Evolutionary conservation across 1,140 invertebrate genomes (phyloP).

Genomic region (Drosophila ohnishii): DNA sequence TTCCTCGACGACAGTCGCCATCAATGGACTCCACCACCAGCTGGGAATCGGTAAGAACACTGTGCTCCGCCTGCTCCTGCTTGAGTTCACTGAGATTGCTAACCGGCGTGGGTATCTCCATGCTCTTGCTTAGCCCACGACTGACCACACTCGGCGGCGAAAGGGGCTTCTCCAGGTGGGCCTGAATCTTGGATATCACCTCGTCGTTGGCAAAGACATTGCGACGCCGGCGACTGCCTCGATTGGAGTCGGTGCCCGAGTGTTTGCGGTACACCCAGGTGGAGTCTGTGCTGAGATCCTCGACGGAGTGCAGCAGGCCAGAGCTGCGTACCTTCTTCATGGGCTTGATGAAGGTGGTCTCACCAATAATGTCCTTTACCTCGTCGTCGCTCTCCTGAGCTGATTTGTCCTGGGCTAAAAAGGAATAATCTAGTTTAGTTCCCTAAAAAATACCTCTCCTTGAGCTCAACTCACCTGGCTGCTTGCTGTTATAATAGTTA

Average conservation of each 20-base stretch:
- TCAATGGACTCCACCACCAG: conserved; percentile 49
- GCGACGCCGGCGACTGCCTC: conserved; percentile 77
- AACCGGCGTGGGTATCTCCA: conserved; percentile 82
- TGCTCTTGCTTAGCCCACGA: conserved; percentile 82
- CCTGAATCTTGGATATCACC: conserved; percentile 79
- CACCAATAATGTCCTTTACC: conserved; percentile 85
- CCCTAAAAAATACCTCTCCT: not conserved
- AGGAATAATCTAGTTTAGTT: not conserved
- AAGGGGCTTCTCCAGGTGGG: conserved; percentile 70
- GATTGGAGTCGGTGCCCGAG: conserved; percentile 81
- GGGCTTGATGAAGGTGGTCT: conserved; percentile 84
- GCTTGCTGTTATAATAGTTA: conserved; percentile 74
- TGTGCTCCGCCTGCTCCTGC: conserved; percentile 81
- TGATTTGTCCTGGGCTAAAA: conserved; percentile 68
- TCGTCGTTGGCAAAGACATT: conserved; percentile 78
- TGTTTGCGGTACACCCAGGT: conserved; percentile 89
- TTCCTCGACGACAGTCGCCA: conserved; percentile 37
- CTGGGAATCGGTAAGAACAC: conserved; percentile 60
- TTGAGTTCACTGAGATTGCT: conserved; percentile 75
- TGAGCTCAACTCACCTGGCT: conserved; percentile 40
- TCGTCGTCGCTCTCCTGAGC: conserved; percentile 84
- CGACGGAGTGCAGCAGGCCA: conserved; percentile 88
- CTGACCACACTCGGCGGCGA: conserved; percentile 73
- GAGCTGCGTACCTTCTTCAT: conserved; percentile 87
- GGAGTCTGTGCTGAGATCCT: conserved; percentile 89